These are phyloP conservation scores for Nothocercus nigrocapillus DNA, from an alignment of 2,113 vertebrate genomes.

Conservation along the genomic window DNA sequence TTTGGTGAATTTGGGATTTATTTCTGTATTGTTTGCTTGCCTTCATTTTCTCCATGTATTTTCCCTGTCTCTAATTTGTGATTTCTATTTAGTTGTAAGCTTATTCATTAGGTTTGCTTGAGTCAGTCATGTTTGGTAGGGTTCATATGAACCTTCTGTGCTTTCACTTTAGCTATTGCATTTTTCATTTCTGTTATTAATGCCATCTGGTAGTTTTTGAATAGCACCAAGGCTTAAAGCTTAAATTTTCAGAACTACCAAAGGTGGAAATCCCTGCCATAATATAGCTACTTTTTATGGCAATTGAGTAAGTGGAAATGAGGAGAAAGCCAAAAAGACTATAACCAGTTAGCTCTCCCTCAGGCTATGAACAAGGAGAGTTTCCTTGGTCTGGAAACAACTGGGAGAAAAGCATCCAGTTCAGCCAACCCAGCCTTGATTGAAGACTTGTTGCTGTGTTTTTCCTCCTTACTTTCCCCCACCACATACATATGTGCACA, in stretches of 20 bases:
- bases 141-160: neutral
- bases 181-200: conserved; percentile 2
- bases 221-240: neutral
- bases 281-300: neutral
- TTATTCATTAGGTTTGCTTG: neutral
- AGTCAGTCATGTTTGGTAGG: neutral
- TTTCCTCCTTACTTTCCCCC: neutral
- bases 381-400: neutral
- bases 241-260: neutral
- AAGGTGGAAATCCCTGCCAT: conserved; percentile 10
- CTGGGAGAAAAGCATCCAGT: neutral
- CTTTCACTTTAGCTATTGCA: neutral
- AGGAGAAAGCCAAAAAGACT: neutral
- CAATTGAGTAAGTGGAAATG: conserved; percentile 20
- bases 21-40: neutral
- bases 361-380: neutral
- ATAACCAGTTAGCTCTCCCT: neutral
- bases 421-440: neutral
- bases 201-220: neutral
- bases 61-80: neutral
- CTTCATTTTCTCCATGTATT: neutral
- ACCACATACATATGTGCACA: accelerated
- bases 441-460: neutral
- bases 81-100: neutral
- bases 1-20: neutral